Base-by-base conservation (phyloP, 2,797 vertebrate species). In the Cossypha polioptera region DNA sequence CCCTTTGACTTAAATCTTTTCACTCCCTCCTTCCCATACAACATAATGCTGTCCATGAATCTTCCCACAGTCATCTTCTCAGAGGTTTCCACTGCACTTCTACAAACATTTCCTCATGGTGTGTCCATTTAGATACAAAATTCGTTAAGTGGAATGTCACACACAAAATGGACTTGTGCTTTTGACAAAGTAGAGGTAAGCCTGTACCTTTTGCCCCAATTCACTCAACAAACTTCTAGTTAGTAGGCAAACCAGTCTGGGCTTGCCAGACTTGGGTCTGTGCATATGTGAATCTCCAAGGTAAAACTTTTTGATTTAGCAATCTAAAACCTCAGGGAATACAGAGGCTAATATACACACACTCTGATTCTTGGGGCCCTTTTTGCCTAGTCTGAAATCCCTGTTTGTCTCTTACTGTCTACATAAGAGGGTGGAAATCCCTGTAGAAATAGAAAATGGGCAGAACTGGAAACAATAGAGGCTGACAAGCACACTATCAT, bases 401-500 rank as follows among this genome's bases (percentile, higher is more conserved):
- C 33, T 81, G 68, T 95, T 97, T 96, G 59, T 95, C 87, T 92
- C 95, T 96, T 91, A 88, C 86, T 92, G 90, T 96, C 94, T 90
- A 87, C 68, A 43, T 61, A 94, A 94, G 91, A 92, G 80, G 92
- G 95, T 71, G 67, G 80, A 71, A 92, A 91, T 97, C 92, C 86
- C 72, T 73, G 86, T 65, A 93, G 95, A 94, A 96, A 96, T 25
- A 97, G 96, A 91, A 95, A 97, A 98, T 95, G 95, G 96, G 79
- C 92, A 94, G 97, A 95, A 91, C 95, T 88, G 97, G 94, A 97
- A 98, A 98, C 97, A 98, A 98, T 97, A 96, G 97, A 72, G 91
- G 69, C 95, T 93, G 93, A 97, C 98, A 98, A 97, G 97, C 97
- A 97, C 95, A 95, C 96, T 95, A 89, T 98, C 97, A 98, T 98